Base-by-base conservation (phyloP, 1,140 invertebrate genomes). In the Acyrthosiphon pisum region DNA sequence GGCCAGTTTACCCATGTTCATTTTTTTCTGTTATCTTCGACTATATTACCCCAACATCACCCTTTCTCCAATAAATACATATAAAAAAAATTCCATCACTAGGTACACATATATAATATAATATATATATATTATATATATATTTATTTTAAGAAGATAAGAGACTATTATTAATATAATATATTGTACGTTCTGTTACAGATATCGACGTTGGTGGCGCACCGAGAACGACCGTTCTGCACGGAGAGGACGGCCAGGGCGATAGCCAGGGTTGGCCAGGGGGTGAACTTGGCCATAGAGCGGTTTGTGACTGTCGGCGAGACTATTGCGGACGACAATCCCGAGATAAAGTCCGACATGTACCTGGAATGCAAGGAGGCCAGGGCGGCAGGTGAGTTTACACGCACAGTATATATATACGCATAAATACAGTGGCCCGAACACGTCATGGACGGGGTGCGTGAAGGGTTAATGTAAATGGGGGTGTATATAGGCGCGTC, bases 291-390 rank as follows among this genome's bases (percentile, higher is more conserved):
- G 94, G 98, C 99, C 35, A 98, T 99, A 87, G 99, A 99, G 95
- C 96, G 99, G 94, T 99, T 99, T 96, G 99, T 99, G 92, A 98
- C 98, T 7, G 99, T 99, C 93, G 99, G 99, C 53, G 99, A 99
- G 96, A 98, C 98, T 94, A 99, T 99, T 95, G 99, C 98, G 48
- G 98, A 99, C 95, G 99, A 99, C 96, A 99, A 99, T 96, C 97
- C 97, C 26, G 99, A 99, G 95, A 99, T 99, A 94, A 97, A 98
- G 94, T 97, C 97, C 94, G 99, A 99, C 94, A 99, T 99, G 99
- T 99, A 94, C 91, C 93, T 94, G 84, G 99, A 99, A 18, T 99
- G 99, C 95, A 98, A 98, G 95, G 99, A 99, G 95, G 99, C 99
- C 18, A 96, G 99, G 94, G 97, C 98, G 94, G 98, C 99, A 95